Conservation (phyloP, 1,140 invertebrate genomes). For the Aphidius gifuensis region DNA sequence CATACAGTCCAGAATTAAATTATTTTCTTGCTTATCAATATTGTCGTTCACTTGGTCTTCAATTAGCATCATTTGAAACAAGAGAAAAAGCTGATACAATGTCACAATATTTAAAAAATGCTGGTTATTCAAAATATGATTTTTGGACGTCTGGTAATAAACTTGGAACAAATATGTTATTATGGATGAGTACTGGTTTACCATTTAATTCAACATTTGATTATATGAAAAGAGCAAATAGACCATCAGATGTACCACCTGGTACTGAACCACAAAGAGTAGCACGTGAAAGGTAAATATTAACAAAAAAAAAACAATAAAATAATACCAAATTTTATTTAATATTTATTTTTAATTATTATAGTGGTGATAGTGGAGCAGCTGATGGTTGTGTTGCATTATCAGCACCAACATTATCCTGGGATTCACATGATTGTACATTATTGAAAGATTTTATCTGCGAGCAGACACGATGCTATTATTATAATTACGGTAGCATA, state of each 20-base stretch:
- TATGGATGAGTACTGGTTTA: conserved; percentile 85
- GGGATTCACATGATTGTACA: conserved; percentile 79
- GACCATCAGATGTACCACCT: conserved; percentile 45
- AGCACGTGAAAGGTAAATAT: conserved; percentile 68
- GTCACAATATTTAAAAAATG: conserved; percentile 76
- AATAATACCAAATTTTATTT: background rate
- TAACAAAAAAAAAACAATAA: background rate
- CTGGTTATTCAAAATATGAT: conserved; percentile 76
- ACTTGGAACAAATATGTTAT: conserved; percentile 79
- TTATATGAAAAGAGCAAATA: conserved; percentile 63
- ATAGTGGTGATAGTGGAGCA: conserved; percentile 60
- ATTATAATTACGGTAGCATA: conserved; percentile 87
- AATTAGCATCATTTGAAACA: conserved; percentile 79
- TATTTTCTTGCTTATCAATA: conserved; percentile 86
- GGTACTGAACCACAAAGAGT: conserved; percentile 72
- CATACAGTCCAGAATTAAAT: conserved; percentile 81
- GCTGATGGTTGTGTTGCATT: conserved; percentile 73
- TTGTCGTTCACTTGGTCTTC: conserved; percentile 79
- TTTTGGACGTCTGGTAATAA: conserved; percentile 89
- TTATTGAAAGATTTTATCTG: conserved; percentile 83
- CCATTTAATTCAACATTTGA: conserved; percentile 85
- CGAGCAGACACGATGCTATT: conserved; percentile 84
- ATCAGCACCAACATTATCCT: conserved; percentile 70
- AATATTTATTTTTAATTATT: conserved; percentile 27
- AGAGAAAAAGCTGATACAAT: conserved; percentile 82